Percentiles rank a stretch among this genome's conserved stretches.
These are phyloP conservation scores for Drosophila ironensis DNA, from an alignment of 1,140 invertebrate genomes.

Conservation along the genomic window DNA sequence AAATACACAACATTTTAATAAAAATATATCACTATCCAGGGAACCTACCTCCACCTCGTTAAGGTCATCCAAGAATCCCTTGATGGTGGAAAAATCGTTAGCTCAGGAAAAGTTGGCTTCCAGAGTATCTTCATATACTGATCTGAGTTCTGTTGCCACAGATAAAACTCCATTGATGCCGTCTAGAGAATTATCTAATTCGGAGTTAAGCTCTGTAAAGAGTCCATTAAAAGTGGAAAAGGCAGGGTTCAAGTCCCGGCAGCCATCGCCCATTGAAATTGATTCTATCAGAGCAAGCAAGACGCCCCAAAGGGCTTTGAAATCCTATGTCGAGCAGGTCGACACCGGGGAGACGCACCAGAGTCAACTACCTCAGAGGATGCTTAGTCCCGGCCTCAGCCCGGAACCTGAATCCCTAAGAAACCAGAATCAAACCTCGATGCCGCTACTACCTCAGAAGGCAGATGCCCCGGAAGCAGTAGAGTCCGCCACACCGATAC, in stretches of 20 bases:
- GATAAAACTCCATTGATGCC: not conserved
- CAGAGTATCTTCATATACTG: not conserved
- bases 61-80: not conserved
- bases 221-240: not conserved
- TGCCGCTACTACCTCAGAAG: not conserved
- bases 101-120: not conserved
- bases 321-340: not conserved
- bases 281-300: not conserved
- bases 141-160: not conserved
- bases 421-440: not conserved
- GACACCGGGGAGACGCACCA: no score
- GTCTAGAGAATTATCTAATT: slow-evolving; percentile 5
- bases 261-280: not conserved
- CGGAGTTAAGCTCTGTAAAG: not conserved
- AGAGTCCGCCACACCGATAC: not conserved
- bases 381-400: not conserved
- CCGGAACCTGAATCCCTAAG: not conserved
- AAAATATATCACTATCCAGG: not conserved
- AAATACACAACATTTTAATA: not conserved
- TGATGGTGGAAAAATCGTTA: not conserved
- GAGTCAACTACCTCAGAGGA: not conserved
- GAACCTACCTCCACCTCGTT: not conserved
- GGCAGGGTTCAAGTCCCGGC: not conserved
- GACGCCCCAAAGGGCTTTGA: not conserved
- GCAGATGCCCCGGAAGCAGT: not conserved